Percentiles rank a stretch among this genome's conserved stretches.
Evolutionary conservation across 2,888 invertebrate species (phyloP).

Genomic region (Clostera curtula): DNA sequence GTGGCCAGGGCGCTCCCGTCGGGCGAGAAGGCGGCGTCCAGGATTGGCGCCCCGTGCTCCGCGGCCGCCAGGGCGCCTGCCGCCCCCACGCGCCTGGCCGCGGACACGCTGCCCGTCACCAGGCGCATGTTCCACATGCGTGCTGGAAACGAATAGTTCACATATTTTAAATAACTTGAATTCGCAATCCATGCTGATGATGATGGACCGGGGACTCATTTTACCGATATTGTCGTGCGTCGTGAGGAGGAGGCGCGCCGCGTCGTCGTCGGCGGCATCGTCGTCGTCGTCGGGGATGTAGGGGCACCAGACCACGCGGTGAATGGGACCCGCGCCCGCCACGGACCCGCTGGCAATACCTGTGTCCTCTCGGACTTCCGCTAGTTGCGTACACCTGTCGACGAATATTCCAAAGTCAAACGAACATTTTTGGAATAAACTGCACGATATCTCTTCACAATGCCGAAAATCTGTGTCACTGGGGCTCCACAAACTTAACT

Average conservation of each 20-base stretch:
- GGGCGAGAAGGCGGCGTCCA: constrained; percentile 93
- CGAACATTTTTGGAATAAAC: no score
- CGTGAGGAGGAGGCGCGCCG: constrained; percentile 85
- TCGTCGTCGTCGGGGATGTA: constrained; percentile 86
- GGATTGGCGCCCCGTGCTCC: constrained; percentile 63
- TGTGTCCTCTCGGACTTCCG: constrained; percentile 74
- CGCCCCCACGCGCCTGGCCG: constrained; percentile 12
- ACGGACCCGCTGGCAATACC: constrained; percentile 31
- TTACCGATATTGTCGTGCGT: constrained; percentile 82
- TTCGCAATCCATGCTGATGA: not conserved
- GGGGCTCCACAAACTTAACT: no score
- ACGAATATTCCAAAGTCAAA: no score
- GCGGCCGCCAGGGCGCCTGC: constrained; percentile 32
- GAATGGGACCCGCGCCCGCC: no score
- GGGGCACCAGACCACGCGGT: constrained; percentile 94
- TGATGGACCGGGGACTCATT: not conserved
- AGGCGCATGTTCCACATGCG: constrained; percentile 52
- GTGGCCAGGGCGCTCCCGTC: constrained; percentile 96
- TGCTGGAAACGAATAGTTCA: constrained; percentile 21
- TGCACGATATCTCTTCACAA: no score
- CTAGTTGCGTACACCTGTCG: constrained; percentile 72
- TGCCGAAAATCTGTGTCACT: no score
- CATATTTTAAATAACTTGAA: not conserved
- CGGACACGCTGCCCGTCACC: constrained; percentile 15
- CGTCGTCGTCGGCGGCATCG: constrained; percentile 79